A percentile compares a stretch with the other conserved stretches of the same genome.
Conservation (phyloP, 2,113 vertebrate species). For the Fulmarus glacialis region DNA sequence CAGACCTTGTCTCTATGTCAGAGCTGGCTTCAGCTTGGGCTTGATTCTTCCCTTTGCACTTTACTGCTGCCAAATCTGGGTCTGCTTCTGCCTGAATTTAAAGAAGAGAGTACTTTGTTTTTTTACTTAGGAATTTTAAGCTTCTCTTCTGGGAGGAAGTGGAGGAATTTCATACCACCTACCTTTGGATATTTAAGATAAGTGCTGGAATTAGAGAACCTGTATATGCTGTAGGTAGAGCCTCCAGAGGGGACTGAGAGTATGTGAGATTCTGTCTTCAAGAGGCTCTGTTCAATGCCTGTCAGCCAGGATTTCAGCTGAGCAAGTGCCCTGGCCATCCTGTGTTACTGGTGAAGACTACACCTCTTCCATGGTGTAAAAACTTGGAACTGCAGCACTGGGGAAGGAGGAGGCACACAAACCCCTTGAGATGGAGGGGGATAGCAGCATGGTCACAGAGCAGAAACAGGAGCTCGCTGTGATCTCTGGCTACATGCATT, state of each 20-base stretch:
- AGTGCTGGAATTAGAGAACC: not conserved
- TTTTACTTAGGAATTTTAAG: not conserved
- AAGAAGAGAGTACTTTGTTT: not conserved
- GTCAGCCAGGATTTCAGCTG: not conserved
- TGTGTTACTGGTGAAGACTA: not conserved
- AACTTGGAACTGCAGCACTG: not conserved
- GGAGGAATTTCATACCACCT: not conserved
- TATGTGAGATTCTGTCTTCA: not conserved
- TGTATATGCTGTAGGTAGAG: not conserved
- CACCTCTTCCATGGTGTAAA: not conserved
- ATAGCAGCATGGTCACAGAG: not conserved
- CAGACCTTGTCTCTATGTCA: not conserved
- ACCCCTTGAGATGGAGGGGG: not conserved
- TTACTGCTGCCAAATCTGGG: not conserved
- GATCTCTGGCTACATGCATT: not conserved
- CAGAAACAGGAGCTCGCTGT: not conserved
- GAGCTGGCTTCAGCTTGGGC: not conserved
- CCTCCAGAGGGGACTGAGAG: not conserved
- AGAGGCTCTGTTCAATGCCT: rapidly evolving
- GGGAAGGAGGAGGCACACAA: not conserved
- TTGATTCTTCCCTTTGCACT: not conserved
- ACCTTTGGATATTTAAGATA: not conserved
- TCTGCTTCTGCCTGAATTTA: not conserved
- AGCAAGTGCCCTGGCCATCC: not conserved
- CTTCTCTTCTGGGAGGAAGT: not conserved